phyloP scores from a whole-genome alignment of 2,888 invertebrate genomes.

The Selenia dentaria region DNA sequence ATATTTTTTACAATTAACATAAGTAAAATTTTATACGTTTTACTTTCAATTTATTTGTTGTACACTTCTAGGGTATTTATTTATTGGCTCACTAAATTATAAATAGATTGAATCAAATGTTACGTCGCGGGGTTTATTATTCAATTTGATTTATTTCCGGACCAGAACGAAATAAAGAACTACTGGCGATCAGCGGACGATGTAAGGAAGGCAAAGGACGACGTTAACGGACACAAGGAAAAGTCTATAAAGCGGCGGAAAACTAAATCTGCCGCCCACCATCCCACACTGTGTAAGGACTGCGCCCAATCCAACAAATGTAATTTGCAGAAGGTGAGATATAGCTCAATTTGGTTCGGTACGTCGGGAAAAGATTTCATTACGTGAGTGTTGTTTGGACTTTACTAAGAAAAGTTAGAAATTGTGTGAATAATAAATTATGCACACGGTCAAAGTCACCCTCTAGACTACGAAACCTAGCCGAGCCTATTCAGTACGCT shows the following conservation, averaged over 20 bases:
- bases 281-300: constrained; percentile 79
- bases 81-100: too few species aligned
- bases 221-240: constrained; percentile 85
- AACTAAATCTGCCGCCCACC: constrained; percentile 62
- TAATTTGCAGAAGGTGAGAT: constrained; percentile 90
- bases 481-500: constrained; percentile 16
- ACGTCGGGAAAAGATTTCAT: constrained; percentile 25
- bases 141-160: too few species aligned
- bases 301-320: constrained; percentile 90
- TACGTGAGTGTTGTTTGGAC: constrained; percentile 25
- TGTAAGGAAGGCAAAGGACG: constrained; percentile 88
- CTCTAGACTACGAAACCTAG: constrained; percentile 13
- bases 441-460: constrained; percentile 18
- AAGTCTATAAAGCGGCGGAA: constrained; percentile 65
- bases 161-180: constrained; percentile 89
- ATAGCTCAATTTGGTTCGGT: constrained; percentile 34
- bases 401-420: constrained; percentile 25
- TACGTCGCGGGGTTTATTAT: too few species aligned
- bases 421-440: constrained; percentile 30
- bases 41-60: too few species aligned
- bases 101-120: too few species aligned
- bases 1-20: too few species aligned
- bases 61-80: too few species aligned
- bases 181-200: constrained; percentile 93
- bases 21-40: too few species aligned